phyloP scores from a whole-genome alignment of 2,888 invertebrate species.

The Drosophila infuscata region DNA sequence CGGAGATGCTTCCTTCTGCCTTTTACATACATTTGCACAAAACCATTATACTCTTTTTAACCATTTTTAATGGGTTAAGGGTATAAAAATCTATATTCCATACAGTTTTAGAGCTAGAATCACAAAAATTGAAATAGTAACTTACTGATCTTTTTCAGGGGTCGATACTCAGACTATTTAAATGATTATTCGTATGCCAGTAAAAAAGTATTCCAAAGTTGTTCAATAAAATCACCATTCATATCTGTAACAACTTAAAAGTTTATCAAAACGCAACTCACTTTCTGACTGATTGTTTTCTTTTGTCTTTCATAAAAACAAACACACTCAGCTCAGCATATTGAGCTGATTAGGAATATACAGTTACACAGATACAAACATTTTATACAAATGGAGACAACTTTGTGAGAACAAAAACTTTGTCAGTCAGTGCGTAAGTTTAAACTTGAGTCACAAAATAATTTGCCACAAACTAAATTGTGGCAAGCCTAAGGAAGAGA shows the following conservation, averaged over 20 bases:
- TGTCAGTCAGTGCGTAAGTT: constrained; percentile 18
- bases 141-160: neutral
- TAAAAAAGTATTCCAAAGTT: neutral
- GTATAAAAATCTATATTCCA: neutral
- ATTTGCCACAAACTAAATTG: constrained; percentile 58
- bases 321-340: neutral
- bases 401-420: constrained; percentile 41
- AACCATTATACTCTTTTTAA: too few relatives aligned
- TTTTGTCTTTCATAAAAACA: neutral
- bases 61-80: too few relatives aligned
- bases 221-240: neutral
- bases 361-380: too few relatives aligned
- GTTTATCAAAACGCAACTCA: neutral
- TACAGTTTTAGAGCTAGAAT: neutral
- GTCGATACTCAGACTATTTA: neutral
- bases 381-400: constrained; percentile 12
- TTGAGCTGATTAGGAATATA: neutral
- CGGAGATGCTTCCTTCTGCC: too few relatives aligned
- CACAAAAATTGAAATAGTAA: neutral
- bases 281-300: neutral
- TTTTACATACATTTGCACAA: too few relatives aligned
- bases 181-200: neutral
- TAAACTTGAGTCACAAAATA: constrained; percentile 43
- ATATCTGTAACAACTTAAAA: neutral
- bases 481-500: constrained; percentile 10